These are phyloP conservation scores for Volucella bombylans DNA, from an alignment of 2,888 invertebrate species.

Conservation along the genomic window DNA sequence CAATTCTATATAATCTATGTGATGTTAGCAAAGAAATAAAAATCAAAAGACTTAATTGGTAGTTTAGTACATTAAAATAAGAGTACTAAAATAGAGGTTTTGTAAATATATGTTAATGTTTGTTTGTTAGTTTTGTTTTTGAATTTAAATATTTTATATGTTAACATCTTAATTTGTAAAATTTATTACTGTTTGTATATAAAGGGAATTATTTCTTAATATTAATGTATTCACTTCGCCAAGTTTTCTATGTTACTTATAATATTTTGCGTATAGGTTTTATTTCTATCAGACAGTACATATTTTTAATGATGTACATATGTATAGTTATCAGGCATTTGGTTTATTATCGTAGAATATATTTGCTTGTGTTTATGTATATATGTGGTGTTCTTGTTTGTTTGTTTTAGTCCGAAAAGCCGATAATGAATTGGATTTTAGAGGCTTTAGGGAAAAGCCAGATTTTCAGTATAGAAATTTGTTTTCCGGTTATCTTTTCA, in stretches of 20 bases:
- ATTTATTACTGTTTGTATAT: conserved; percentile 12
- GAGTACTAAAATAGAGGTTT: conserved; percentile 55
- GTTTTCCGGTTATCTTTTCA: too few species aligned
- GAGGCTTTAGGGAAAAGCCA: too few species aligned
- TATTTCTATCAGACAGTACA: conserved; percentile 32
- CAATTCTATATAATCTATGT: neutral
- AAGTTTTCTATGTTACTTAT: neutral
- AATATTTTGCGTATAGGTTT: conserved; percentile 15
- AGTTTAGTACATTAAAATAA: conserved; percentile 31
- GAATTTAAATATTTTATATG: conserved; percentile 30
- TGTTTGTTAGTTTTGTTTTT: conserved; percentile 16
- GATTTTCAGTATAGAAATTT: too few species aligned
- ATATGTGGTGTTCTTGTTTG: neutral
- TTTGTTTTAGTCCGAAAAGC: neutral
- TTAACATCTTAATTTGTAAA: conserved; percentile 29
- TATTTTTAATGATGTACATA: conserved; percentile 5
- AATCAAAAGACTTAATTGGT: conserved; percentile 19
- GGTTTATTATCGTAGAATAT: neutral
- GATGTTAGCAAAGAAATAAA: conserved; percentile 25
- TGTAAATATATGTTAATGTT: conserved; percentile 34
- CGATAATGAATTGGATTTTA: neutral
- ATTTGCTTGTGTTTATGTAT: neutral
- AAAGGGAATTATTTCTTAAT: conserved; percentile 2
- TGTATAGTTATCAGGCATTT: conserved; percentile 32
- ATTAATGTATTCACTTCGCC: conserved; percentile 6